Evolutionary conservation across 2,113 vertebrate genomes (phyloP), one percentile per base, ranked within the genome.

Genomic region (Sceloporus undulatus): DNA sequence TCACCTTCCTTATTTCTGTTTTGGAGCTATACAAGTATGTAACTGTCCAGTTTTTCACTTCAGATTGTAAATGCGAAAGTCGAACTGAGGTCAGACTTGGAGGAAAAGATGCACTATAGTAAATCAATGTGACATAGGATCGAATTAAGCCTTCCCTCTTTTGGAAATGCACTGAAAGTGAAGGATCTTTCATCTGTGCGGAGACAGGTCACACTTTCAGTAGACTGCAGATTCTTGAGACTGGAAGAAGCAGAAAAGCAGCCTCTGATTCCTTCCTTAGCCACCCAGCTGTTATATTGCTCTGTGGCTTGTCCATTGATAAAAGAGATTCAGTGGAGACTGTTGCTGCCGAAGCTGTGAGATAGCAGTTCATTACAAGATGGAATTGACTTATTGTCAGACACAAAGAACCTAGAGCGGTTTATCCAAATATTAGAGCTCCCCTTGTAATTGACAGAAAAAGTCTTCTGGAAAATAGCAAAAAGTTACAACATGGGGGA

Each of bases 291-390:
- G 10, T 84, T 84, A 80, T 40, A 79, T 80, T 74, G 14, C 25
- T 75, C 62, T 54, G 68, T 74, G 18, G 56, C 71, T 85, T n/a
- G 19, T 89, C 27, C n/a, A 81, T 59, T 25, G 27, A 89, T 81
- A 89, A 68, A 29, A 77, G 71, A 76, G 62, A 7, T 87, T 27
- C 0, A 0, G 0, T 29, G 62, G 34, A 82, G 87, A 65, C 42
- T 79, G n/a, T 52, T 87, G 56, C 85, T 74, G 78, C 0, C 85
- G 59, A 71, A 79, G 40, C 80, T 71, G 84, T 6, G n/a, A 85
- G 82, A 93, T 7, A 2, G 56, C 2, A 7, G n/a, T 89, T 90
- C 54, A 62, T 89, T 80, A 77, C 23, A 27, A 90, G 93, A 82
- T 83, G 62, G 62, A 83, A 84, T 78, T 77, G 87, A 77, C 87